Percentiles rank a stretch among this genome's conserved stretches.
Evolutionary conservation across 2,797 vertebrate genomes (phyloP).

Genomic region (Cyprinella venusta): DNA sequence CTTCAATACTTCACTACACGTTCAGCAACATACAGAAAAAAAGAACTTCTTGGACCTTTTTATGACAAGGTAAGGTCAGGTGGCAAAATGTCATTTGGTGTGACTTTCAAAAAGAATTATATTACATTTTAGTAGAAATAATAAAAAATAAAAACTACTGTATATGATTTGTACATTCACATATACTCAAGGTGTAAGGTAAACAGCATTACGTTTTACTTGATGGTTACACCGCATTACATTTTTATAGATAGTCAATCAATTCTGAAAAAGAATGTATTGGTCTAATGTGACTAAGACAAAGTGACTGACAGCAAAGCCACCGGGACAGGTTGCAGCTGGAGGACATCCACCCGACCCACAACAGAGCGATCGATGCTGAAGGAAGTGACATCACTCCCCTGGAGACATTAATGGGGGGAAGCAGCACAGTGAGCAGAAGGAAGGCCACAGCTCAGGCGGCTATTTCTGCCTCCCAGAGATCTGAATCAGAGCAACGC

Average conservation of each 20-base stretch:
- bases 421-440: slow-evolving; percentile 58
- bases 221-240: neutral
- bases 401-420: slow-evolving; percentile 52
- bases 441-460: slow-evolving; percentile 63
- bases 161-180: neutral
- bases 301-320: slow-evolving; percentile 32
- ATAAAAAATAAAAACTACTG: neutral
- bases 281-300: slow-evolving; percentile 38
- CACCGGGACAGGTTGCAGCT: slow-evolving; percentile 37
- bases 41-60: neutral
- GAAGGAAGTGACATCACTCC: slow-evolving; percentile 71
- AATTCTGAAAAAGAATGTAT: slow-evolving; percentile 40
- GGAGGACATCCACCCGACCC: slow-evolving; percentile 25
- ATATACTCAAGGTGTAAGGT: neutral
- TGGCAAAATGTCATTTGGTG: neutral
- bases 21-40: neutral
- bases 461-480: slow-evolving; percentile 70
- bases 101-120: neutral
- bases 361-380: slow-evolving; percentile 51
- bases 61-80: neutral
- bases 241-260: neutral
- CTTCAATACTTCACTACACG: neutral
- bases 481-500: slow-evolving; percentile 45
- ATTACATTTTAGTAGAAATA: neutral
- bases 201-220: neutral